Percentiles rank a stretch among this genome's conserved stretches.
Conservation (phyloP, 2,113 vertebrate genomes). For the Empidonax alnorum region DNA sequence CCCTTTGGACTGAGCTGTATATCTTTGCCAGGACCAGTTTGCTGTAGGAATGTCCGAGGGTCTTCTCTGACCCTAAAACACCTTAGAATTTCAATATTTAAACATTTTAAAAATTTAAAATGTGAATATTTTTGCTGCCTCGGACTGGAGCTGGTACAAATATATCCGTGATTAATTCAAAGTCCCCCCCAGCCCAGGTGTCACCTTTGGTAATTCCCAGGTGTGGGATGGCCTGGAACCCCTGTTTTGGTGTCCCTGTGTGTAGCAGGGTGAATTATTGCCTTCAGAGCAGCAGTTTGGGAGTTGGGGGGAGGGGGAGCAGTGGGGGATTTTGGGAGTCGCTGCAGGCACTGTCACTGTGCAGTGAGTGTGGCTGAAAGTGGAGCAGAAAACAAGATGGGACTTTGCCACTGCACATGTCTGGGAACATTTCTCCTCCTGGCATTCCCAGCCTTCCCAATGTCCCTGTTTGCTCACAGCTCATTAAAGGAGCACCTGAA, state of each 20-base stretch:
- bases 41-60: neutral
- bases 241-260: neutral
- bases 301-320: neutral
- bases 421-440: neutral
- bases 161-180: rapidly evolving
- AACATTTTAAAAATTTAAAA: too few species aligned
- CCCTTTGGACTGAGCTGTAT: too few species aligned
- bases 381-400: conserved; percentile 31
- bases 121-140: neutral
- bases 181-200: neutral
- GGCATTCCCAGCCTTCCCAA: neutral
- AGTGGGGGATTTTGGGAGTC: neutral
- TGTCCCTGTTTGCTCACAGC: rapidly evolving
- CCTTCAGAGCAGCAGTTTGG: neutral
- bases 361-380: neutral
- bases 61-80: neutral
- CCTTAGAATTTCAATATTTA: neutral
- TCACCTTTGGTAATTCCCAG: neutral
- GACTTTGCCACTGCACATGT: conserved; percentile 15
- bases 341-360: neutral
- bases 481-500: neutral
- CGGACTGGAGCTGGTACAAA: neutral
- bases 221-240: neutral
- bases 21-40: neutral
- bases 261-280: neutral